Base-by-base conservation (phyloP, 1,140 invertebrate species). In the Dryas iulia region DNA sequence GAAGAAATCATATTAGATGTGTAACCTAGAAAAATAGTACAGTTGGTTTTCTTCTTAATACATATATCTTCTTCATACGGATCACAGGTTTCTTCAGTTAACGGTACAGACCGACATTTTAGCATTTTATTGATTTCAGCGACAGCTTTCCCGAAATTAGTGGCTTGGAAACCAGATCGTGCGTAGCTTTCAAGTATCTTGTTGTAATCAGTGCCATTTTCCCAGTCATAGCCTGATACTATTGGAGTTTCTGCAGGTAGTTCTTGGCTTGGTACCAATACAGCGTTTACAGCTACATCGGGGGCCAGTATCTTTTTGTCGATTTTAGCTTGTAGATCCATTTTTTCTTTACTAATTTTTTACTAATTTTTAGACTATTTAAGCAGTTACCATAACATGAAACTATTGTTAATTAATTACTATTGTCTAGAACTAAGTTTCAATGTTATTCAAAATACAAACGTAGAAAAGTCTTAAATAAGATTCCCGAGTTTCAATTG, bases 1-100 rank as follows among this genome's bases (percentile, higher is more conserved):
- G 96, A 97, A 0, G 98, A 99, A 8, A 98, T 96, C 93, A 99
- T 96, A 87, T 99, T 99, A 0, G 98, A 99, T 4, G 99, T 99
- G 85, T 97, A 99, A 0, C 98, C 98, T 62, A 99, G 91, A 90
- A 99, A 99, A 83, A 99, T 98, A 5, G 98, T 99, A 87, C 98
- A 99, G 66, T 95, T 96, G 56, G 90, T 94, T 78, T 95, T 95
- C 57, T 96, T 93, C 80, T 93, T 94, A 33, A 97, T 97, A 88
- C 96, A 97, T 53, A 95, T 93, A 83, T 98, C 97, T 23, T 96
- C 94, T 87, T 96, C 95, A 72, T 95, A 94, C 0, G 82, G 77
- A 79, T 96, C 96, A 58, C 92, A 79, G 71, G 94, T 93, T 76
- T 97, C 95, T 75, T 93, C 91, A 0, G 93, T 91, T 5, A 97